Base-by-base conservation (phyloP, 2,797 vertebrate species). In the Gambusia yucatana region DNA sequence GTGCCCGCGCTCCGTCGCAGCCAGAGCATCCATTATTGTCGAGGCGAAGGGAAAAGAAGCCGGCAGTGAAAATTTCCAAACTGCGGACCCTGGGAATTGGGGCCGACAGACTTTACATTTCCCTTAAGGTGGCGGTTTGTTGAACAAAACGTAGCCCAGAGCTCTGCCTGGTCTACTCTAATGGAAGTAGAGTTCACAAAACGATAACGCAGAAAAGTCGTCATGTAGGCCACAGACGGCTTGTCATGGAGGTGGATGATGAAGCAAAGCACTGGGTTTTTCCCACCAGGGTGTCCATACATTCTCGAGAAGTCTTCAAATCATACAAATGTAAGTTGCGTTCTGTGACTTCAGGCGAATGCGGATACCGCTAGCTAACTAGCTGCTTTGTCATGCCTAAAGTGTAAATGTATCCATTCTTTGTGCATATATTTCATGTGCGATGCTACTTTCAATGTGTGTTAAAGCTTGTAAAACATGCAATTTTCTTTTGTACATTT, bases 51-150 rank as follows among this genome's bases (percentile, higher is more conserved):
- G 76, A 84, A 83, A 88, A 78, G 86, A 88, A 87, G 59, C 86
- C 73, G 80, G 78, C 85, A 44, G 36, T 88, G 89, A 92, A 91
- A 90, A 87, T 86, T 87, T 87, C 80, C 82, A 90, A 92, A 81
- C 63, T 82, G 74, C 85, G 72, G 85, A 85, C 83, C 84, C 83
- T 72, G 77, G 75, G 87, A 90, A 91, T 86, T 79, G 89, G 82
- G 88, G 90, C 92, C 89, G 87, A 86, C 82, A 82, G 80, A 85
- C 86, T 84, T 78, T 77, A 57, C 77, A 4, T 80, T 87, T 43
- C 33, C 52, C 70, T 84, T 81, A 72, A 82, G 71, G 86, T 88
- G 82, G 76, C 5, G 67, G 71, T 77, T 14, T 72, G 59, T 50
- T n/a, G 52, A 0, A 67, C 0, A 71, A 16, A 43, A 59, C 73